Percentiles rank a stretch among this genome's conserved stretches.
Evolutionary conservation across 2,888 invertebrate species (phyloP).

Genomic region (Rhogogaster chlorosoma): DNA sequence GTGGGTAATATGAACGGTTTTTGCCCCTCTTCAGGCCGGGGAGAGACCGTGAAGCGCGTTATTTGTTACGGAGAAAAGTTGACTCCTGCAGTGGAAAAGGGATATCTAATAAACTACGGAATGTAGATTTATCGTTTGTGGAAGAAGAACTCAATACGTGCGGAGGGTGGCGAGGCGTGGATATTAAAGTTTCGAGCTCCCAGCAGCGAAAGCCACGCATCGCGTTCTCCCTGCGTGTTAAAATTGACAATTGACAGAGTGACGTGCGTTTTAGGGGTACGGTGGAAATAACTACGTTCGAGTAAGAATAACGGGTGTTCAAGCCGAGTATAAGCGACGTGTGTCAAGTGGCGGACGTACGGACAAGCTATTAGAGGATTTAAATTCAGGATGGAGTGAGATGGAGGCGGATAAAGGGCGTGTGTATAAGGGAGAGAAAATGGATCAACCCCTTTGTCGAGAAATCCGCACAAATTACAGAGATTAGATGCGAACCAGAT

Average conservation of each 20-base stretch:
- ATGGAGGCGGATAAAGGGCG: neutral
- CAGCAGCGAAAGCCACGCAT: neutral
- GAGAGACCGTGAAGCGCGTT: neutral
- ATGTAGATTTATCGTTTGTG: slow-evolving; percentile 43
- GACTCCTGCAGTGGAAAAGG: neutral
- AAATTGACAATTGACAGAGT: slow-evolving; percentile 22
- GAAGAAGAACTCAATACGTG: slow-evolving; percentile 36
- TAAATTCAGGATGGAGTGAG: neutral
- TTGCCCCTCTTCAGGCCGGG: neutral
- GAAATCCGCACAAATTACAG: slow-evolving; percentile 64
- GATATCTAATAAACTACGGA: slow-evolving; percentile 24
- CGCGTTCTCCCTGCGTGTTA: neutral
- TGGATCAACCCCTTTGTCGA: slow-evolving; percentile 59
- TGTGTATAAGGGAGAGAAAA: slow-evolving; percentile 34
- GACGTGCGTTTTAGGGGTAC: slow-evolving; percentile 8
- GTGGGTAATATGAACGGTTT: neutral
- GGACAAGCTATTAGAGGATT: slow-evolving; percentile 7
- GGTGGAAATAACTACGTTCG: neutral
- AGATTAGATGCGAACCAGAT: slow-evolving; percentile 63
- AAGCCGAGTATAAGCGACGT: slow-evolving; percentile 8
- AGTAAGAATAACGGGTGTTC: slow-evolving; percentile 1
- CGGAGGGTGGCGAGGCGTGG: slow-evolving; percentile 28
- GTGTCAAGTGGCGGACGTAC: neutral
- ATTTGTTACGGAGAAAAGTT: neutral
- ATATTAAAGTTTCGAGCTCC: slow-evolving; percentile 31